These are phyloP conservation scores for Mycteria americana DNA, from an alignment of 2,797 vertebrate species.

Conservation along the genomic window DNA sequence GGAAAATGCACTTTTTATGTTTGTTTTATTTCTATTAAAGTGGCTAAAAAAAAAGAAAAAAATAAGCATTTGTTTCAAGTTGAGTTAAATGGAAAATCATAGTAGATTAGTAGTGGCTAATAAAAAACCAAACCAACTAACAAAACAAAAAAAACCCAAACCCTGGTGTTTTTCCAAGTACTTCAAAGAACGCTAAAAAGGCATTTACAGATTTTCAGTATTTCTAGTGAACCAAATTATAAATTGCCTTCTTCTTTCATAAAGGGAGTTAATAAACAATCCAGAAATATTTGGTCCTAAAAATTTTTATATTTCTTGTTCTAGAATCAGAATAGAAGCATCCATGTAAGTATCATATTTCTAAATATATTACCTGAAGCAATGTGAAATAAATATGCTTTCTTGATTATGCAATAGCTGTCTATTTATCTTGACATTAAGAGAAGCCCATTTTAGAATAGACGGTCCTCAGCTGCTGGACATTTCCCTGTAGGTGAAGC, in stretches of 20 bases:
- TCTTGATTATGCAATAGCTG: background rate
- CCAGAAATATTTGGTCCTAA: background rate
- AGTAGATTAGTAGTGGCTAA: background rate
- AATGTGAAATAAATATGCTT: background rate
- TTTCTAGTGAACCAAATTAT: background rate
- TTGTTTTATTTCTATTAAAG: background rate
- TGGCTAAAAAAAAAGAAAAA: background rate
- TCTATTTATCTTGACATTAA: background rate
- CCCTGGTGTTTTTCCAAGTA: background rate
- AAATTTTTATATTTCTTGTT: background rate
- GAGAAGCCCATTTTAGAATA: background rate
- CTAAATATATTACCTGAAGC: background rate
- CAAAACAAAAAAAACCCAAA: background rate
- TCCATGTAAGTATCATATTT: background rate
- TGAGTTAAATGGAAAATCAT: background rate
- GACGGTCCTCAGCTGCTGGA: background rate
- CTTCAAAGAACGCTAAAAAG: background rate
- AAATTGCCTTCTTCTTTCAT: accelerated
- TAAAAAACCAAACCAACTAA: background rate
- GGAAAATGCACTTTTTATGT: accelerated
- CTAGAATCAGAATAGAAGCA: background rate
- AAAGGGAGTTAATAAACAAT: background rate
- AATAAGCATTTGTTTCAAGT: accelerated
- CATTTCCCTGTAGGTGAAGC: background rate
- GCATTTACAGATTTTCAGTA: background rate